Percentiles rank a stretch among this genome's conserved stretches.
phyloP scores from a whole-genome alignment of 2,113 vertebrate genomes.

The Oncorhynchus tshawytscha region DNA sequence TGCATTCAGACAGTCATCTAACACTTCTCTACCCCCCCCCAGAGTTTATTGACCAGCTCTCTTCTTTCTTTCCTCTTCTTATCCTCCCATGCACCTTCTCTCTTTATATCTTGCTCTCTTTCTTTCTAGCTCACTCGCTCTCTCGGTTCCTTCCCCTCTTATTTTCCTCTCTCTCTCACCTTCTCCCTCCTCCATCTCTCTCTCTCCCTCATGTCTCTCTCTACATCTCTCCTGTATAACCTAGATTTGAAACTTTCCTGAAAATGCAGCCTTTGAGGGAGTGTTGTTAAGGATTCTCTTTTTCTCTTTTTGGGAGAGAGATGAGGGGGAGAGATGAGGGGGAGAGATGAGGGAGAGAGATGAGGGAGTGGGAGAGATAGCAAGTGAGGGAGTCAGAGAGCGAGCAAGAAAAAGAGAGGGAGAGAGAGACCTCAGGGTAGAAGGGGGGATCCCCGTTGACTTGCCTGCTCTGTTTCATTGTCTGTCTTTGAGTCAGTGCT shows the following conservation, averaged over 20 bases:
- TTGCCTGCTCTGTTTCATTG: neutral
- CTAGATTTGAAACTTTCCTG: slow-evolving; percentile 41
- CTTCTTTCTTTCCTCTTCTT: neutral
- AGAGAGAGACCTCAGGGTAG: neutral
- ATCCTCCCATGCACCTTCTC: neutral
- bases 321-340: too few relatives aligned
- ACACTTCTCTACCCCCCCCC: slow-evolving; percentile 39
- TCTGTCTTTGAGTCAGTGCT: too few relatives aligned
- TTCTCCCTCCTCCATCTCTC: neutral
- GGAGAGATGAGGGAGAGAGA: neutral
- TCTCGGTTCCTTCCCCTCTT: neutral
- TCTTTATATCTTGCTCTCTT: neutral
- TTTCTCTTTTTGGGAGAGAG: slow-evolving; percentile 6
- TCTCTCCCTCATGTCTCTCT: neutral
- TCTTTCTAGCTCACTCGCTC: neutral
- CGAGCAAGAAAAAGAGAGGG: neutral
- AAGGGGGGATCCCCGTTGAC: neutral
- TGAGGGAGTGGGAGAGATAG: neutral
- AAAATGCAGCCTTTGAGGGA: slow-evolving; percentile 26
- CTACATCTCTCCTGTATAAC: slow-evolving; percentile 26
- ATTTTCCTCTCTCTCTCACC: neutral
- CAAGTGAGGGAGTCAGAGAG: neutral
- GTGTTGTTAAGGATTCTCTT: slow-evolving; percentile 33
- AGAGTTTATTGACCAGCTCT: slow-evolving; percentile 50
- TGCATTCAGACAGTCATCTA: slow-evolving; percentile 48